Percentiles rank a stretch among this genome's conserved stretches.
These are phyloP conservation scores for Sisyra nigra DNA, from an alignment of 2,888 invertebrate genomes.

Conservation along the genomic window DNA sequence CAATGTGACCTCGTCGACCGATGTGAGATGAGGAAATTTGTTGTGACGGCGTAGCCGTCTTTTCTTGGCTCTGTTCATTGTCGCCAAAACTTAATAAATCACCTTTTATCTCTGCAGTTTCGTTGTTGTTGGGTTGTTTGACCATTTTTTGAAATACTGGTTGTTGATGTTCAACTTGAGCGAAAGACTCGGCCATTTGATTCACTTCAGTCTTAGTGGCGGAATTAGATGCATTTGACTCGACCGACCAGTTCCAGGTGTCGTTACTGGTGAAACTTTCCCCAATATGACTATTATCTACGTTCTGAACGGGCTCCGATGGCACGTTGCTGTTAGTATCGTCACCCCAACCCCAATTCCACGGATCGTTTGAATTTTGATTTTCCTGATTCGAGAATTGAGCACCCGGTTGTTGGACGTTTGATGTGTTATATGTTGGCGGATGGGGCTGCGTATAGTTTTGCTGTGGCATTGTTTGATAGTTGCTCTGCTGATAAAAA, in stretches of 20 bases:
- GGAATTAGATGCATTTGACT: conserved; percentile 20
- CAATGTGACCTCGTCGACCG: conserved; percentile 20
- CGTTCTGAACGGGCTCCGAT: conserved; percentile 15
- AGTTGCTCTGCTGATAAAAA: conserved; percentile 1
- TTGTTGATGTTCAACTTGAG: conserved; percentile 9
- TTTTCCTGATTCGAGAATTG: conserved; percentile 12
- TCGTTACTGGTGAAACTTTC: conserved; percentile 34
- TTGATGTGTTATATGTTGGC: conserved; percentile 13
- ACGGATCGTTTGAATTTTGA: conserved; percentile 21
- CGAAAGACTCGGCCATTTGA: conserved; percentile 10
- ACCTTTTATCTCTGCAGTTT: neutral
- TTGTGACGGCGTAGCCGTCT: conserved; percentile 6
- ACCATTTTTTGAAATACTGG: conserved; percentile 3
- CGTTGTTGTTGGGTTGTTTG: neutral
- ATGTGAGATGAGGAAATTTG: conserved; percentile 10
- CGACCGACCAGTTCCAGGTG: conserved; percentile 45
- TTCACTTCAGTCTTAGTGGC: conserved; percentile 10
- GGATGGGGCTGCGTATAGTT: conserved; percentile 6
- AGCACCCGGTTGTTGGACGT: conserved; percentile 30
- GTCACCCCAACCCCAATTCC: conserved; percentile 49
- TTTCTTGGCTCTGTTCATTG: conserved; percentile 6
- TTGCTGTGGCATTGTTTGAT: neutral
- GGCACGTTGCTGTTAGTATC: conserved; percentile 25
- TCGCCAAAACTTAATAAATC: neutral
- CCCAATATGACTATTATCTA: conserved; percentile 17